These are phyloP conservation scores for Pycnomerus fuliginosus DNA, from an alignment of 2,888 invertebrate genomes.

Conservation along the genomic window DNA sequence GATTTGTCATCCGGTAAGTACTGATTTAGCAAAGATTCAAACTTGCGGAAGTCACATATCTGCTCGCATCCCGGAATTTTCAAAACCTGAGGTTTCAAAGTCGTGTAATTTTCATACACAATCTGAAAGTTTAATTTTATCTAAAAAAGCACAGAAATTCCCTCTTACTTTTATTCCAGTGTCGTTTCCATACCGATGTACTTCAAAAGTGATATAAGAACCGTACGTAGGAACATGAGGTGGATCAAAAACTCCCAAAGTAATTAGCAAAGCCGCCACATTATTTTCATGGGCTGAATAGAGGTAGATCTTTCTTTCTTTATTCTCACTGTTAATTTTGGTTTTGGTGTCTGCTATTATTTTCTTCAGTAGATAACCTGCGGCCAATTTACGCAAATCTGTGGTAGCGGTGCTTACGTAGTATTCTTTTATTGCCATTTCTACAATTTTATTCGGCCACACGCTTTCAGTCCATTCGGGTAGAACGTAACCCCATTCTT, in stretches of 20 bases:
- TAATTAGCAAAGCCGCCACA: constrained; percentile 34
- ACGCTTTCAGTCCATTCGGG: constrained; percentile 50
- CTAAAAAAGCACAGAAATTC: constrained; percentile 1
- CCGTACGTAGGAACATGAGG: constrained; percentile 20
- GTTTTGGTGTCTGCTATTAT: background rate
- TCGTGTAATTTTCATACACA: constrained; percentile 35
- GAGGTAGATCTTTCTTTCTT: constrained; percentile 31
- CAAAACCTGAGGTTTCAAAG: constrained; percentile 28
- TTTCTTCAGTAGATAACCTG: constrained; percentile 1
- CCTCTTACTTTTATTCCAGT: constrained; percentile 13
- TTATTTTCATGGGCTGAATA: constrained; percentile 40
- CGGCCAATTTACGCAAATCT: constrained; percentile 23
- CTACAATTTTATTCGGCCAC: constrained; percentile 43
- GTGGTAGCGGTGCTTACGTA: constrained; percentile 43
- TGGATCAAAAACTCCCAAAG: constrained; percentile 29
- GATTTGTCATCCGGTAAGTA: constrained; percentile 11
- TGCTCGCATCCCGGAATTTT: constrained; percentile 35
- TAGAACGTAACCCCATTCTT: constrained; percentile 43
- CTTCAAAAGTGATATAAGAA: constrained; percentile 17
- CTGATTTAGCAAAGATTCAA: constrained; percentile 23
- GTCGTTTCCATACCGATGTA: constrained; percentile 12
- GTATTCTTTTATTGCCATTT: constrained; percentile 45
- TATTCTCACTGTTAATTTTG: background rate
- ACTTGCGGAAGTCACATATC: constrained; percentile 39
- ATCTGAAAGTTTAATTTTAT: constrained; percentile 19